Conservation (phyloP, 35 echinoderm and acorn worm species). For the Eucidaris tribuloides region DNA sequence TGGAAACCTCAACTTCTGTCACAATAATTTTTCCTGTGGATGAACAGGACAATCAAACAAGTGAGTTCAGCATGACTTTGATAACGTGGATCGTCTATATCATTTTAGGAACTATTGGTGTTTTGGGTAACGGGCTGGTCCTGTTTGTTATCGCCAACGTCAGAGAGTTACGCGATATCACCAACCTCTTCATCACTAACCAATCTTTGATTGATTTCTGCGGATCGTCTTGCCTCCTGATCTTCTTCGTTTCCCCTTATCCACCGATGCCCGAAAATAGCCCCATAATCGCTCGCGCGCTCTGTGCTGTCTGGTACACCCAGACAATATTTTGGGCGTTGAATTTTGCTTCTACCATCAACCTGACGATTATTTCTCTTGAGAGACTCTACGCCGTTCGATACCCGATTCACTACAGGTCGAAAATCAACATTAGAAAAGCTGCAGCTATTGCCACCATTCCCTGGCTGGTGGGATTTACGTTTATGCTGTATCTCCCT, state of each 20-base stretch:
- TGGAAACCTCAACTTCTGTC: too few species aligned
- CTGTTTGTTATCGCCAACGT: neutral
- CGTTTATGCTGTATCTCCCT: too few species aligned
- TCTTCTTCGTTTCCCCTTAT: conserved; percentile 13
- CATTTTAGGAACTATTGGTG: too few species aligned
- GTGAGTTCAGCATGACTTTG: too few species aligned
- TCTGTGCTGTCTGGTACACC: conserved; percentile 54
- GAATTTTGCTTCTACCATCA: conserved; percentile 39
- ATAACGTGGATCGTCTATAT: too few species aligned
- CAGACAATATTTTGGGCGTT: conserved; percentile 55
- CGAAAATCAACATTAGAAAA: too few species aligned
- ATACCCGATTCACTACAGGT: conserved; percentile 47
- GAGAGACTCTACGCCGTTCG: conserved; percentile 60
- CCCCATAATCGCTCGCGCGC: neutral
- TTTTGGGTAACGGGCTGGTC: conserved; percentile 22
- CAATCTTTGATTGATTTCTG: conserved; percentile 62
- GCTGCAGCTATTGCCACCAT: too few species aligned
- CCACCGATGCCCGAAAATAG: neutral
- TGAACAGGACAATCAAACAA: too few species aligned
- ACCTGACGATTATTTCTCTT: conserved; percentile 44
- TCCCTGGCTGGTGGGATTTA: too few species aligned
- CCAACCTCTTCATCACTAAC: conserved; percentile 60
- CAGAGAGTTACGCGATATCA: neutral
- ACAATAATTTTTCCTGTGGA: too few species aligned
- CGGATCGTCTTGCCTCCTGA: conserved; percentile 25